Evolutionary conservation across 2,797 vertebrate species (phyloP), one percentile per base, ranked within the genome.

Genomic region (Acipenser oxyrinchus): DNA sequence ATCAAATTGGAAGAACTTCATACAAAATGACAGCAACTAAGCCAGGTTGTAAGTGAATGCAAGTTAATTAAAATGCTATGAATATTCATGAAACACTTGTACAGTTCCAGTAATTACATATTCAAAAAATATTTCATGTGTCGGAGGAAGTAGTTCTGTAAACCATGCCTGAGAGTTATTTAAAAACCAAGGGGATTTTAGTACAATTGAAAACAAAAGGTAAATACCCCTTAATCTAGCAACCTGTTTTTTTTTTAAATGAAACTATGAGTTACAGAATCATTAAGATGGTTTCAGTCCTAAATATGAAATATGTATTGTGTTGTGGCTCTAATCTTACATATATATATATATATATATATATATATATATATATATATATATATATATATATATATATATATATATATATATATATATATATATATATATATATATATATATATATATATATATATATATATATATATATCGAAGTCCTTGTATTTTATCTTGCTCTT

Each of bases 71-170:
- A 37, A 37, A 37, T 37, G 37, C 37, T 87, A 93, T 95, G 92
- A 95, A 95, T 95, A 96, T 94, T 94, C 92, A 95, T 93, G 86
- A 89, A 86, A 90, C 93, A 93, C 87, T 92, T 91, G 90, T 91
- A 91, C 86, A 70, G 86, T 92, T 91, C 88, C 88, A 86, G 90
- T 89, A 90, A 94, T 88, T 89, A 91, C 88, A 88, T 88, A 93
- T 92, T 92, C 90, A 92, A 85, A 85, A 37, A 82, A 83, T 80
- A 80, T 81, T 81, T 81, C 82, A 82, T 76, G 83, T 71, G 73
- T 74, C 74, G 71, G 76, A 70, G 49, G 75, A 78, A 73, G 74
- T 49, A 72, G 73, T 83, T 80, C 83, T 76, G 81, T 83, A 81
- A 88, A 85, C 37, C 79, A 84, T 81, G 83, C 81, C 79, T 78